phyloP scores from a whole-genome alignment of 2,888 invertebrate genomes.

The Penaeus monodon region DNA sequence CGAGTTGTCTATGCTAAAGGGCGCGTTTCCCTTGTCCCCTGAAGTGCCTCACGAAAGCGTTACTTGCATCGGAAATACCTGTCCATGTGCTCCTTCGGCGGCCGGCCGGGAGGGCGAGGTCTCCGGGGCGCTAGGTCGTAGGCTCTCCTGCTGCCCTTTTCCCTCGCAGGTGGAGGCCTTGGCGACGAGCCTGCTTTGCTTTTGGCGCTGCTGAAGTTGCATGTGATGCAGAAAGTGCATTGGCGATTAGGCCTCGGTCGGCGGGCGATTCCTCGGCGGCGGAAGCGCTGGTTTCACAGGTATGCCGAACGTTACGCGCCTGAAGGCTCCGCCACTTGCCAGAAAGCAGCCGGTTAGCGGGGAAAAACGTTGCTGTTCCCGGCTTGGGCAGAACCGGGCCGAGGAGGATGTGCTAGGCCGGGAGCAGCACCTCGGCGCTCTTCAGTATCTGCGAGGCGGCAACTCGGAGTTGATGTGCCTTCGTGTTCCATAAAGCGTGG shows the following conservation, averaged over 20 bases:
- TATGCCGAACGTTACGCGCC: slow-evolving; percentile 39
- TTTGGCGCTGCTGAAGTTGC: neutral
- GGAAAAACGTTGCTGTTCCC: slow-evolving; percentile 28
- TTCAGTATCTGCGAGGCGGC: no score
- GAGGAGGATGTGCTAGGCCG: neutral
- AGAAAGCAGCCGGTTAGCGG: slow-evolving; percentile 14
- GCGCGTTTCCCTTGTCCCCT: no score
- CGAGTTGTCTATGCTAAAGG: no score
- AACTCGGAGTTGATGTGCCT: no score
- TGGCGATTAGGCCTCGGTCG: neutral
- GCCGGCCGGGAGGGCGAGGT: no score
- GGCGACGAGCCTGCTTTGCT: neutral
- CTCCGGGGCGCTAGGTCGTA: no score
- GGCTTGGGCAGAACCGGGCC: neutral
- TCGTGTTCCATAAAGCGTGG: no score
- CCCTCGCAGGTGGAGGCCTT: neutral
- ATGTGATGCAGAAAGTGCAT: neutral
- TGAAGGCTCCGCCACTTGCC: slow-evolving; percentile 22
- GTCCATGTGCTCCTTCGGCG: no score
- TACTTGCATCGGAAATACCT: no score
- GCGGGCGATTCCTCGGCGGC: neutral
- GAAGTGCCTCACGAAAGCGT: no score
- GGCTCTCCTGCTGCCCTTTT: slow-evolving; percentile 15
- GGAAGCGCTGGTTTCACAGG: slow-evolving; percentile 33
- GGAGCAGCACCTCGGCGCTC: neutral